Evolutionary conservation across 1,140 invertebrate genomes (phyloP), one percentile per base, ranked within the genome.

Genomic region (Tetramorium parvispinum): DNA sequence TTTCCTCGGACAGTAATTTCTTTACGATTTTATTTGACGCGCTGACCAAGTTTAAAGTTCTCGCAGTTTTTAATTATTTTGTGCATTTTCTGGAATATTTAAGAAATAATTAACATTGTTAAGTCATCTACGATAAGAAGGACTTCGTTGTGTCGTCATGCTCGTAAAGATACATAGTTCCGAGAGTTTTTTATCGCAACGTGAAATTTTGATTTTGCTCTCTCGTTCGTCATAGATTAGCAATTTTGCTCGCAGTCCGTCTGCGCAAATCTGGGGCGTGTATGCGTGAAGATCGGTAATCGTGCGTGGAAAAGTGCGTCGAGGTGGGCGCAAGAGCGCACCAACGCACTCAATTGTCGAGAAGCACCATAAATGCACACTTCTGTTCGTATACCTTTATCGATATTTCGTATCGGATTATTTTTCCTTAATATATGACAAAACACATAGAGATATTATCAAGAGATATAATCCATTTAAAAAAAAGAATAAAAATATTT

Each of bases 271-370:
- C 24, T 71, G 13, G 51, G 79, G 63, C 11, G 63, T 57, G 53
- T 89, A 59, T 85, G 85, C 89, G 85, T 65, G 88, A 88, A 87
- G 85, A 92, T 92, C 59, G 88, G 76, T 91, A 92, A 92, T 90
- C 63, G 73, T 86, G 81, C 87, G 81, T 91, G 66, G 68, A 87
- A 88, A 90, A 87, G 71, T 85, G 78, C 86, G 70, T 70, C 85
- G 76, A 75, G 87, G 87, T 91, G 90, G 86, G 87, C 86, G 57
- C 81, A 65, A 82, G 61, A 78, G 89, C 79, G 76, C 78, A 85
- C 81, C 76, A 40, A 16, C 40, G 37, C n/a, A 53, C 5, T 49
- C 40, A 65, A 46, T 55, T 40, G 27, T 88, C 75, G 51, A 51
- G 78, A 37, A 1, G 13, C 11, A 16, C 57, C 8, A 43, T 75